Evolutionary conservation across 1,140 invertebrate genomes (phyloP), one percentile per base, ranked within the genome.

Genomic region (Oncopodura yosiiana): DNA sequence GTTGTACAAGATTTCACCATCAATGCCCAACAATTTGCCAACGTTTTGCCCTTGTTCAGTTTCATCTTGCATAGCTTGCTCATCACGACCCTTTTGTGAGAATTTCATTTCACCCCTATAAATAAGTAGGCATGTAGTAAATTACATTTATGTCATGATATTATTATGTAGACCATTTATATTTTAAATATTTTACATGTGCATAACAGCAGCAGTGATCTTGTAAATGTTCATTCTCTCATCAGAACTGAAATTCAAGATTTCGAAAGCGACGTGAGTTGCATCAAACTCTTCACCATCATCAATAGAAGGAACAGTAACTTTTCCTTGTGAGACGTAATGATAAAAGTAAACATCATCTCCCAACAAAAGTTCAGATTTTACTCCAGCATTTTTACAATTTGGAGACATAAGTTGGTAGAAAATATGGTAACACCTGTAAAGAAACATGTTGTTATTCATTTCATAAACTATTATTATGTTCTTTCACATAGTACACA

Each of bases 281-380:
- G 83, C 70, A 70, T 82, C 79, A 79, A 92, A 85, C 74, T 95
- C 90, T 73, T 84, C 81, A 61, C 74, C 78, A 77, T 97, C 94
- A 78, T 96, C 91, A 71, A 96, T 83, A 70, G 84, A 84, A 68
- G 89, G 87, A 72, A 91, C 88, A 71, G 84, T 80, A 63, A 87
- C 86, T 77, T 86, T 87, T 74, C 87, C 88, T 75, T 92, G 86
- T 77, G 81, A 84, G 76, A 93, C 84, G 75, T 80, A 86, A 69
- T 78, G 76, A 80, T 91, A 94, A 75, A 87, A 82, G 48, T 64
- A 54, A 42, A 69, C 60, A n/a, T n/a, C n/a, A n/a, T n/a, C n/a
- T n/a, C n/a, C n/a, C n/a, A n/a, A n/a, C 65, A 81, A 72, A 77
- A 84, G 85, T 73, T 81, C 81, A 12, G 83, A n/a, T n/a, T n/a